A percentile compares a stretch with the other conserved stretches of the same genome.
Evolutionary conservation across 2,113 vertebrate species (phyloP).

Genomic region (Percopsis transmontana): DNA sequence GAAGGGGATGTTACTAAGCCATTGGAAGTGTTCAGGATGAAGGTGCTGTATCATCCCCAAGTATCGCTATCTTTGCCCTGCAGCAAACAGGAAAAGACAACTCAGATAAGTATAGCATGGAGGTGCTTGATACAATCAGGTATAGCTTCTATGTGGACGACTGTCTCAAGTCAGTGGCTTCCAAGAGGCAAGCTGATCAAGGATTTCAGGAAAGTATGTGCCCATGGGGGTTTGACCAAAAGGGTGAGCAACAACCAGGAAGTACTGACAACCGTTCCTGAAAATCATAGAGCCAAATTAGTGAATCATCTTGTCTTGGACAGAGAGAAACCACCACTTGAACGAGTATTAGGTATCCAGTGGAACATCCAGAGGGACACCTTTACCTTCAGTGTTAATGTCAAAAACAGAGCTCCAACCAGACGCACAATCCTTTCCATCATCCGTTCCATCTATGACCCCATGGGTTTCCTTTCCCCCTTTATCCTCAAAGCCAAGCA

Average conservation of each 20-base stretch:
- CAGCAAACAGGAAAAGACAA: not conserved
- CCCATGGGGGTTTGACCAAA: not conserved
- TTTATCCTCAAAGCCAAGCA: not conserved
- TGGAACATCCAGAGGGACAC: not conserved
- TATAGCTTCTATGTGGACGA: not conserved
- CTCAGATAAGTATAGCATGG: not conserved
- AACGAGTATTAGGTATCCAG: not conserved
- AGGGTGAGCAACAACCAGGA: not conserved
- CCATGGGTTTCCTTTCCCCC: not conserved
- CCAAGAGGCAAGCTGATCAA: not conserved
- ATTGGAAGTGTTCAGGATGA: not conserved
- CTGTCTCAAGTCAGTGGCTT: not conserved
- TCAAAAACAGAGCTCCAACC: not conserved
- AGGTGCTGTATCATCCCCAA: not conserved
- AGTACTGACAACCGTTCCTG: not conserved
- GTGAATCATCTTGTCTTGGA: not conserved
- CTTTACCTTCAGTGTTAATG: not conserved
- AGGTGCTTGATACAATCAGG: not conserved
- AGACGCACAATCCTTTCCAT: not conserved
- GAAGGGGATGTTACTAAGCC: not conserved
- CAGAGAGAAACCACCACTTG: not conserved
- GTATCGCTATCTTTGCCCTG: no score
- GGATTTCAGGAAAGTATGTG: not conserved
- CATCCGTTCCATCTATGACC: conserved; percentile 1
- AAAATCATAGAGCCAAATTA: not conserved